Base-by-base conservation (phyloP, 2,797 vertebrate species). In the Limosa lapponica region DNA sequence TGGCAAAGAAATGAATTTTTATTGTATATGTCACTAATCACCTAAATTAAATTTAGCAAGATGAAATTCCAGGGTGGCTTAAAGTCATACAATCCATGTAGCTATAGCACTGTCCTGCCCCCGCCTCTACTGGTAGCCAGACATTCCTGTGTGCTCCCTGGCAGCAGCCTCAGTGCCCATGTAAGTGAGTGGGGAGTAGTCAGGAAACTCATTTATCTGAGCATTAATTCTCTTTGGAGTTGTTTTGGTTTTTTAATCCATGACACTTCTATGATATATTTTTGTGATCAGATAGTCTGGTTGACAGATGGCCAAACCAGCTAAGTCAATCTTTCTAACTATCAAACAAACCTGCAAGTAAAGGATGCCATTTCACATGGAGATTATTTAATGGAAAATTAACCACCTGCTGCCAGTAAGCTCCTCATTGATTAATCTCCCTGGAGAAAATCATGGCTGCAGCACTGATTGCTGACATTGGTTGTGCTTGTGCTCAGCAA, bases 301-400 rank as follows among this genome's bases (percentile, higher is more conserved):
- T 24, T 86, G 57, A 88, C 51, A 94, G 66, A 88, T 36, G 19
- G 22, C 25, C 44, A 39, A 84, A 34, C 64, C 67, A 57, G 11
- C 15, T 61, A 66, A 65, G 19, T 61, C 57, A 81, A 9, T 54
- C 54, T 59, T 62, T 61, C 39, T 37, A 78, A 39, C 24, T n/a
- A 69, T 19, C 17, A 52, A 87, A 86, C 73, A 73, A 64, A 1
- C 3, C 4, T 48, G 43, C n/a, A 54, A 43, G 6, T 37, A 80
- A 70, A 90, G 32, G 18, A 77, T 85, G 23, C 1, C 6, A 25
- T 67, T 90, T 89, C 55, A 67, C 44, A 39, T 39, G 41, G 48
- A 78, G 64, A 80, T 84, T 94, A 71, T 67, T 89, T 89, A 67
- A 64, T 61, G n/a, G 71, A 85, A 91, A 93, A 95, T 83, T 32